Evolutionary conservation across 2,113 vertebrate species (phyloP), one percentile per base, ranked within the genome.

Genomic region (Pterocles gutturalis): DNA sequence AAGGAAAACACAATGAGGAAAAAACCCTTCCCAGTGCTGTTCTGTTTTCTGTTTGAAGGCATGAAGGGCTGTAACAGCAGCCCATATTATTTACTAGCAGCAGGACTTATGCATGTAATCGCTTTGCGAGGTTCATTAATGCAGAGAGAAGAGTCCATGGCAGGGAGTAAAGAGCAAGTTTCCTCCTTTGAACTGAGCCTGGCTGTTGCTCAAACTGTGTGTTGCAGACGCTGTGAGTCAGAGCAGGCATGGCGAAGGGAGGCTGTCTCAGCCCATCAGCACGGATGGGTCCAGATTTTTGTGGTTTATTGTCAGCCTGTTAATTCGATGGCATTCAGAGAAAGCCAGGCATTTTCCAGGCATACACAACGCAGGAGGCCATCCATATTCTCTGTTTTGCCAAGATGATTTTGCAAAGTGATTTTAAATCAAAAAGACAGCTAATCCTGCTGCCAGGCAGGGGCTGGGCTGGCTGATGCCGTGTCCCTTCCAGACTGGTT

Each of bases 11-110:
- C 66, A 61, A 36, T 4, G 76, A 94, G 77, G 64, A 41, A 61
- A 75, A 81, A 20, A 9, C 17, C 45, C 13, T 87, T 89, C 41
- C 69, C 57, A 31, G 20, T 6, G 25, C 60, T 65, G 31, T 16
- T 71, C 34, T 65, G 57, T 67, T 96, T 95, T 89, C 83, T 75
- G 1, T 91, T 62, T 76, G 89, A 79, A 94, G 61, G 36, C 53
- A 57, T 18, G 19, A 54, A 87, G 72, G 61, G 84, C 91, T 55
- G 8, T n/a, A 67, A 46, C 49, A 91, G 83, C 83, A 49, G 81
- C 83, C 83, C 70, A 4, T 87, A 9, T 78, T 91, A 85, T 95
- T 95, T 92, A 79, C 83, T 82, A 92, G 29, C 92, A 79, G 90
- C 57, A 57, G 72, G 81, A 31, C 64, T 65, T 53, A 21, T 57